phyloP scores from a whole-genome alignment of 2,888 invertebrate species.

The Willowsia nigromaculata region DNA sequence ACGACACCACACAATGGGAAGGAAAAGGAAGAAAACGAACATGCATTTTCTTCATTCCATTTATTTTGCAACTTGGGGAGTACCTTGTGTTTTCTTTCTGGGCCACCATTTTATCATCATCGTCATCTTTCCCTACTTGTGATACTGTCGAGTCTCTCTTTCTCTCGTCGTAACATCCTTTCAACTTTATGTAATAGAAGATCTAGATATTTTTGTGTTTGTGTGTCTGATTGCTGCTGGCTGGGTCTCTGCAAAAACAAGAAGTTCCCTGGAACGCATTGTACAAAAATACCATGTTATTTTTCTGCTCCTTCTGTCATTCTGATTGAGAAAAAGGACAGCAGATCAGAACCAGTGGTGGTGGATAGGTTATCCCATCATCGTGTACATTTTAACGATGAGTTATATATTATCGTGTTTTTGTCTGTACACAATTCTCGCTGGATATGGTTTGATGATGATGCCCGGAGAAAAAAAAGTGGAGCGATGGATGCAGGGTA shows the following conservation, averaged over 20 bases:
- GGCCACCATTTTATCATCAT: background rate
- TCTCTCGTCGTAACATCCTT: background rate
- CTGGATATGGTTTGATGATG: background rate
- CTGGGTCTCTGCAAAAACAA: background rate
- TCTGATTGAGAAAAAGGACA: background rate
- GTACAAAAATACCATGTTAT: background rate
- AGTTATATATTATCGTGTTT: background rate
- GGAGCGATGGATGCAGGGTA: background rate
- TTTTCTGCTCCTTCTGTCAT: background rate
- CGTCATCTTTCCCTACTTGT: background rate
- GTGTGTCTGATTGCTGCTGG: too few species aligned
- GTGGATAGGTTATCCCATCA: background rate
- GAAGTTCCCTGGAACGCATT: background rate
- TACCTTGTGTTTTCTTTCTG: conserved; percentile 1
- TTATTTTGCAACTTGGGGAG: background rate
- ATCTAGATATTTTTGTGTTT: too few species aligned
- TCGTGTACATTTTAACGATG: background rate
- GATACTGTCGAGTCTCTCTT: background rate
- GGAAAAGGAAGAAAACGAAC: background rate
- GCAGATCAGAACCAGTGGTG: background rate
- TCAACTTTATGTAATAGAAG: background rate
- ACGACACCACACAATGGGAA: conserved; percentile 13
- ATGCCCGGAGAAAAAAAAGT: background rate
- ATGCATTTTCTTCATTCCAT: conserved; percentile 26
- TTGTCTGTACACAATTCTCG: background rate